Base-by-base conservation (phyloP, 1,140 invertebrate species). In the Hyles euphorbiae region DNA sequence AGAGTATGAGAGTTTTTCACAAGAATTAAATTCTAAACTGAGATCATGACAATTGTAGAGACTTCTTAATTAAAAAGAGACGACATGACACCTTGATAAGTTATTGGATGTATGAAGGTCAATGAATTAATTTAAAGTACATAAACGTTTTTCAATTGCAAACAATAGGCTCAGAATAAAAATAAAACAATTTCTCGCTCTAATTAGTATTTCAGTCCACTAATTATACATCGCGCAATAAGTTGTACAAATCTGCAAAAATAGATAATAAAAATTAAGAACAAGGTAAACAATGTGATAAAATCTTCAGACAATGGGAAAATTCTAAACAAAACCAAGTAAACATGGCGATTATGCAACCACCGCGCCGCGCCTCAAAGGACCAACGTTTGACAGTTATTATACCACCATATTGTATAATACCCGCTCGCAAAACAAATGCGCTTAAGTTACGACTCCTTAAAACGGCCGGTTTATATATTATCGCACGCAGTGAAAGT, bases 401-500 rank as follows among this genome's bases (percentile, higher is more conserved):
- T 46, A 48, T 5, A 11, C 45, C 11, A 56, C 44, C 54, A 47
- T 22, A 36, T 47, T 36, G 53, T 55, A 64, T 45, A 63, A 65
- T 56, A 58, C 51, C 45, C 68, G 43, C 54, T 73, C 63, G 58
- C 56, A 65, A 72, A 71, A 71, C 65, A 74, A 68, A 22, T 22
- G 22, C 67, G 68, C 63, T 0, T 40, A 5, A 40, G 36, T 51
- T 56, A 58, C 36, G 45, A 48, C 56, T 53, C 51, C 53, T 65
- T 45, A 63, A 65, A 56, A 58, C 45, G 51, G 61, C 50, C 44
- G 70, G 43, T 54, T 73, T 63, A 62, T 58, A 65, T 73, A 71
- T 72, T 67, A 74, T 70, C 68, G 70, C 65, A 57, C 61, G 54
- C 63, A 84, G 83, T 86, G 81, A 86, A 86, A 86, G 83, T 83